These are phyloP conservation scores for Hydroisotoma schaefferi DNA, from an alignment of 2,888 invertebrate genomes.

Conservation along the genomic window DNA sequence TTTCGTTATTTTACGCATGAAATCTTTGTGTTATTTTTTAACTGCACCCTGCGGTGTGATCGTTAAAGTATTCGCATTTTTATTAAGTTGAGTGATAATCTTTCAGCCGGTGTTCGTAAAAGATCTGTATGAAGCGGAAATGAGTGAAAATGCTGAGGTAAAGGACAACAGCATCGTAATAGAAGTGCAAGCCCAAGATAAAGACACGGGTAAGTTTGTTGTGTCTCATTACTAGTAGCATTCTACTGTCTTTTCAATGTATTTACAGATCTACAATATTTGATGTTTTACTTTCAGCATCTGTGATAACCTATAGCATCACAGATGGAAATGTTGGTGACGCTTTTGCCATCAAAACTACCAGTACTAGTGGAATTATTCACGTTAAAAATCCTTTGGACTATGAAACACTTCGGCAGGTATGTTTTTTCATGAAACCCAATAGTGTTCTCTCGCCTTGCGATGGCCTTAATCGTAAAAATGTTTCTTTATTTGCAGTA, in stretches of 20 bases:
- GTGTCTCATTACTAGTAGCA: background rate
- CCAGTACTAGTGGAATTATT: conserved; percentile 73
- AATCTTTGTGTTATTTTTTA: background rate
- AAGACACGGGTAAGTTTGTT: conserved; percentile 65
- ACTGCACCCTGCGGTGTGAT: background rate
- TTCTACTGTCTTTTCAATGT: background rate
- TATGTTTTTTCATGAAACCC: conserved; percentile 32
- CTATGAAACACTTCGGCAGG: conserved; percentile 72
- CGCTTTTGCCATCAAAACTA: conserved; percentile 76
- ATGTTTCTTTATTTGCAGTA: conserved; percentile 58
- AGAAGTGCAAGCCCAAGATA: conserved; percentile 81
- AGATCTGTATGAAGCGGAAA: conserved; percentile 56
- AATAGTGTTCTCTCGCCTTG: background rate
- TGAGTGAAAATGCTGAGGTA: conserved; percentile 73
- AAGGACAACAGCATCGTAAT: conserved; percentile 69
- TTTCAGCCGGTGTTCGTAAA: conserved; percentile 73
- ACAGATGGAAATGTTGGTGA: conserved; percentile 79
- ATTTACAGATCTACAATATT: background rate
- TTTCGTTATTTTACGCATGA: background rate
- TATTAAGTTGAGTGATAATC: background rate
- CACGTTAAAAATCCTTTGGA: conserved; percentile 72
- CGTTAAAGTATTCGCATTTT: background rate
- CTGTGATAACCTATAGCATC: conserved; percentile 81
- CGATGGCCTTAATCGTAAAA: background rate
- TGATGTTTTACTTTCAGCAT: conserved; percentile 62